phyloP scores from a whole-genome alignment of 2,888 invertebrate genomes.

The Torymus aiolomorphi region DNA sequence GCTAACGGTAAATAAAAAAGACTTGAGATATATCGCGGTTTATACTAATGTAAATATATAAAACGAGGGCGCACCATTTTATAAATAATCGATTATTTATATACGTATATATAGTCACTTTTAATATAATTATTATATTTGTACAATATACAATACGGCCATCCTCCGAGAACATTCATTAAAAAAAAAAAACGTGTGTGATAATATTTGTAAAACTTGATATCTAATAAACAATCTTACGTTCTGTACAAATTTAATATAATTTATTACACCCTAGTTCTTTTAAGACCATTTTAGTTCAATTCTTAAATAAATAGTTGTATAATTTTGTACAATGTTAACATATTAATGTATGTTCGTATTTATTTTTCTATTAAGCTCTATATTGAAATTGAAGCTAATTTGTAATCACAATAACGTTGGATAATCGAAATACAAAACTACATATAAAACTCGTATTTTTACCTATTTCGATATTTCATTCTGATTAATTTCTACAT shows the following conservation, averaged over 20 bases:
- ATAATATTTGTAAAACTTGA: conserved; percentile 75
- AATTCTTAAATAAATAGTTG: no score
- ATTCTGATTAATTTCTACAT: no score
- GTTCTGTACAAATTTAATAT: conserved; percentile 65
- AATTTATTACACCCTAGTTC: neutral
- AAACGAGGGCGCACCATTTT: conserved; percentile 60
- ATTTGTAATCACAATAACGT: no score
- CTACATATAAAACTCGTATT: no score
- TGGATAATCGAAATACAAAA: no score
- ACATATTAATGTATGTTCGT: no score
- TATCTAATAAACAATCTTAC: conserved; percentile 73
- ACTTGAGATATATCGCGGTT: conserved; percentile 55
- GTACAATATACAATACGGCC: conserved; percentile 69
- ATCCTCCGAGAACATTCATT: conserved; percentile 71
- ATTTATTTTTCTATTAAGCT: no score
- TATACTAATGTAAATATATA: conserved; percentile 64
- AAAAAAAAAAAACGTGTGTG: conserved; percentile 71
- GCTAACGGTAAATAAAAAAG: conserved; percentile 31
- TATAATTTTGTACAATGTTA: no score
- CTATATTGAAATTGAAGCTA: no score
- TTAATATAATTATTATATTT: conserved; percentile 70
- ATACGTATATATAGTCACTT: conserved; percentile 62
- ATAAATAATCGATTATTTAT: conserved; percentile 62
- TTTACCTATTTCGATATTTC: no score
- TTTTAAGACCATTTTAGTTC: no score